These are phyloP conservation scores for Myanophis thanlyinensis DNA, from an alignment of 2,113 vertebrate species.

Conservation along the genomic window DNA sequence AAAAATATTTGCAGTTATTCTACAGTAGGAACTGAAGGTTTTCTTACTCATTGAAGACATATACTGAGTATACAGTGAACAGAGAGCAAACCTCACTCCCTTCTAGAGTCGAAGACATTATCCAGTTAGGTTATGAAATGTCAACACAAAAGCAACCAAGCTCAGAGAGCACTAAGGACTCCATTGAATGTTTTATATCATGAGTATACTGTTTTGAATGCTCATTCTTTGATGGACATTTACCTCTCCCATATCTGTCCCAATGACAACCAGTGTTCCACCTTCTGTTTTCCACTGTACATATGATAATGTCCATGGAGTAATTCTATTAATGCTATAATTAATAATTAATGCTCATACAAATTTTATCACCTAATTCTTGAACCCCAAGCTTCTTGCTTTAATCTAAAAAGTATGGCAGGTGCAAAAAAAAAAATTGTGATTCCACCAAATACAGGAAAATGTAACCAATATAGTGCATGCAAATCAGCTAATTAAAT, in stretches of 20 bases:
- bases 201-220: not conserved
- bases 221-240: not conserved
- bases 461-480: not conserved
- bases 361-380: slow-evolving; percentile 21
- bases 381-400: slow-evolving; percentile 26
- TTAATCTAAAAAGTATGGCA: slow-evolving; percentile 32
- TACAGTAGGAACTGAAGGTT: not conserved
- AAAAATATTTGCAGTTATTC: not conserved
- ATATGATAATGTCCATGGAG: not conserved
- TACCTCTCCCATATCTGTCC: not conserved
- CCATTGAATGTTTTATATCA: not conserved
- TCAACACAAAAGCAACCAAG: too few relatives aligned
- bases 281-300: not conserved
- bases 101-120: too few relatives aligned
- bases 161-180: too few relatives aligned
- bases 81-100: too few relatives aligned
- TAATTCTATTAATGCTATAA: not conserved
- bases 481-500: not conserved
- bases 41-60: too few relatives aligned
- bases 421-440: slow-evolving; percentile 18
- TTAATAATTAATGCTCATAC: not conserved
- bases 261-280: not conserved
- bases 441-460: not conserved
- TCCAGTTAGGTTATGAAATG: too few relatives aligned
- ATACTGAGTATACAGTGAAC: too few relatives aligned